Base-by-base conservation (phyloP, 92 coral and sea anemone species). In the Nematostella vectensis region DNA sequence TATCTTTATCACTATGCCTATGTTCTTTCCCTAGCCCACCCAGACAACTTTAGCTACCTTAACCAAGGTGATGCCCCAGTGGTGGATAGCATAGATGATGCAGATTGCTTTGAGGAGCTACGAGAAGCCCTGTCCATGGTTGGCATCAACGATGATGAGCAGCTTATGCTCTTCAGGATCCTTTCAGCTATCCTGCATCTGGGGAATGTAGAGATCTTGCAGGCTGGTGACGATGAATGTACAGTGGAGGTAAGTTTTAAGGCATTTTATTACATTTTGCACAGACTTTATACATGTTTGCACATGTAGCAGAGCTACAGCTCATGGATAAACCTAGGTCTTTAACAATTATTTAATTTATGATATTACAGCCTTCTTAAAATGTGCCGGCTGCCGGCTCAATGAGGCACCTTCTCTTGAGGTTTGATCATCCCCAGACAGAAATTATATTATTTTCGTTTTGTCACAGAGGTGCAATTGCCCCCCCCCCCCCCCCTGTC, bases 11-110 rank as follows among this genome's bases (percentile, higher is more conserved):
- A n/a, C n/a, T n/a, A n/a, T n/a, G n/a, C n/a, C n/a, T n/a, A n/a
- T n/a, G n/a, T n/a, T n/a, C n/a, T n/a, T 33, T 15, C 15, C 15
- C 40, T 56, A 93, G 99, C 88, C 9, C 85, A 93, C 33, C 99
- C 87, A 38, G 99, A 87, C 44, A 72, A 82, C 55, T 93, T 93
- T 40, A 30, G 45, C 27, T 93, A 82, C 68, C 76, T 93, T 22
- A 93, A 93, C 42, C 96, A 82, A 75, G 99, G 99, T 0, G 99
- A 87, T 21, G 70, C 75, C 48, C 96, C 99, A 0, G 76, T 69
- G 22, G 79, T 93, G 2, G 75, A 83, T 36, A 88, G 67, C 0
- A 78, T 93, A 25, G 94, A 93, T 69, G 99, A 93, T 66, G 91
- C 68, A 3, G 99, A 86, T 25, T 67, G 80, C 8, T 79, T 93